Base-by-base conservation (phyloP, 92 coral and sea anemone species). In the Virgularia gustaviana region DNA sequence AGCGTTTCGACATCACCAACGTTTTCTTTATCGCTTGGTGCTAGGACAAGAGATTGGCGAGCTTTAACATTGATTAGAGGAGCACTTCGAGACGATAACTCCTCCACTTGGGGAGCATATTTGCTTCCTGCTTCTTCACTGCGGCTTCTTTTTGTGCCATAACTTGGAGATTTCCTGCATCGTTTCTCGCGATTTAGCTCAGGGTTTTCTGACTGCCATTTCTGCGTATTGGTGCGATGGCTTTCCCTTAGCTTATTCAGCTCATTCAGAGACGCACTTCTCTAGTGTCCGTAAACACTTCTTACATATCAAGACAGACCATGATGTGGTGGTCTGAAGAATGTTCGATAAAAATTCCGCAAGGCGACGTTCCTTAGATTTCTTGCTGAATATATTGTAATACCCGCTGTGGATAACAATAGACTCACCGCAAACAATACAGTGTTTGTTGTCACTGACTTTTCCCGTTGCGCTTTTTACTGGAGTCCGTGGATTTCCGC, bases 231-330 rank as follows among this genome's bases (percentile, higher is more conserved):
- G 0, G 41, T 64, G 20, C 34, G 52, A 35, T 76, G 71, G n/a
- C 19, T 24, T 12, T 51, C 13, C 22, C 33, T 71, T 52, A 71
- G 42, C 77, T 53, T 71, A 35, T 25, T 7, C 3, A 71, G 34
- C 36, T 49, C 65, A 49, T 61, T 34, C 18, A 76, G 73, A 2
- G 73, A 45, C 71, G 49, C 36, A 76, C 30, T 73, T 34, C 34
- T 76, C 73, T 34, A 76, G 16, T 47, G 18, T 12, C 19, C 81
- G 29, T 18, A 77, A 77, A 37, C 65, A 64, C 49, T 77, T 77
- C 66, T 76, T 76, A 73, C 73, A 63, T 9, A 63, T 23, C 13
- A 62, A 8, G 35, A 19, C 33, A 16, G 72, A 66, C 12, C 36
- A 22, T 15, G 44, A 23, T 23, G 35, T 25, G 18, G 30, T 45